Percentiles rank a stretch among this genome's conserved stretches.
These are phyloP conservation scores for Rhagonycha fulva DNA, from an alignment of 2,888 invertebrate species.

Conservation along the genomic window DNA sequence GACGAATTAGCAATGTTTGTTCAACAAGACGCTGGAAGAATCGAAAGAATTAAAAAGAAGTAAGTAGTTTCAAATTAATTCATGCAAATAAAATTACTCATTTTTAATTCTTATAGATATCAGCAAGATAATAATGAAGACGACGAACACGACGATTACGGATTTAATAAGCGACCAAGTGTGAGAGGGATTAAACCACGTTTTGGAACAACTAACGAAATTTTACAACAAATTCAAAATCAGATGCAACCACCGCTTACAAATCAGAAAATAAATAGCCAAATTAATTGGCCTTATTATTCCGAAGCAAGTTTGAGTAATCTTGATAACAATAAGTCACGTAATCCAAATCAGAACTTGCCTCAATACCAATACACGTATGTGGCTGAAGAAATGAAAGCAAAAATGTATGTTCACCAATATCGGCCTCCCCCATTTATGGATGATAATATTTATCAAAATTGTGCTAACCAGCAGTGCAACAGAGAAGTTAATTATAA, in stretches of 20 bases:
- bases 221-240: constrained; percentile 79
- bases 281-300: constrained; percentile 70
- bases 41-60: constrained; percentile 80
- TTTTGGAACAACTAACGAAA: constrained; percentile 79
- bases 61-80: constrained; percentile 35
- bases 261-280: constrained; percentile 42
- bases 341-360: constrained; percentile 43
- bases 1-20: constrained; percentile 85
- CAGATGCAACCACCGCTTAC: constrained; percentile 62
- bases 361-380: constrained; percentile 44
- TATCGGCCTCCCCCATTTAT: constrained; percentile 50
- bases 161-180: constrained; percentile 86
- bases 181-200: constrained; percentile 89
- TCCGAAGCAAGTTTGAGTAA: constrained; percentile 60
- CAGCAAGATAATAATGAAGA: constrained; percentile 66
- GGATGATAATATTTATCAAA: constrained; percentile 59
- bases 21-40: constrained; percentile 80
- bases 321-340: constrained; percentile 43
- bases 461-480: constrained; percentile 56
- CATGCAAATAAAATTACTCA: background rate
- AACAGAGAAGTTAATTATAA: constrained; percentile 39
- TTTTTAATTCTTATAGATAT: constrained; percentile 56
- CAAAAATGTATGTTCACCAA: constrained; percentile 40
- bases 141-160: constrained; percentile 86
- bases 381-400: constrained; percentile 42